Evolutionary conservation across 2,888 invertebrate genomes (phyloP), one percentile per base, ranked within the genome.

Genomic region (Cerastis leucographa): DNA sequence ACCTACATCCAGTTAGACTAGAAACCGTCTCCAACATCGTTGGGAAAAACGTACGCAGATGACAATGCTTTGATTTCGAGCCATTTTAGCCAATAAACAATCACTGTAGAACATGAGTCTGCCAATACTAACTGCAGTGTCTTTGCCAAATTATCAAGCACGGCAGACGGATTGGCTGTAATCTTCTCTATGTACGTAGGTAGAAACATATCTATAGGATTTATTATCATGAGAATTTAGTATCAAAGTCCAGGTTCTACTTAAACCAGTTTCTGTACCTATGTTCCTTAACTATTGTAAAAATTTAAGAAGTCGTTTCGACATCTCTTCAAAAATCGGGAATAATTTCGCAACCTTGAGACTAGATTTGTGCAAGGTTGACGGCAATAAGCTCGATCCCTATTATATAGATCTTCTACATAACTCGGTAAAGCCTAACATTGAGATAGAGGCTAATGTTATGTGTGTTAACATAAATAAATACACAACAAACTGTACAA

Each of bases 61-160:
- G 14, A 42, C 1, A 40, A 14, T 14, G 22, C 7, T 40, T 22
- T 2, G 22, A 56, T 65, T 75, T 75, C 6, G 17, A 42, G 35
- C 17, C 42, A 35, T 17, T 74, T 64, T 0, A 44, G 22, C 22
- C 22, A 77, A 51, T 61, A 54, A 44, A 77, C 14, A 70, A 70
- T 70, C 71, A 78, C 51, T 44, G 17, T 51, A 25, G 25, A 7
- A 17, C 22, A 44, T 1, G 9, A 40, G 22, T 5, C 22, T 71
- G 71, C 51, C 70, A 62, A 78, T 40, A 14, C 12, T 70, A 19
- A 25, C 8, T 62, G 25, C 1, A 14, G 35, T n/a, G 25, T 9
- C 44, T 40, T 70, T 78, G 69, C 61, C 70, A 70, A 77, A 62
- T 54, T 40, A 46, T 46, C 29, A 22, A 22, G 19, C 8, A 12